Conservation (phyloP, 2,888 invertebrate species). For the Hymenopus coronatus region DNA sequence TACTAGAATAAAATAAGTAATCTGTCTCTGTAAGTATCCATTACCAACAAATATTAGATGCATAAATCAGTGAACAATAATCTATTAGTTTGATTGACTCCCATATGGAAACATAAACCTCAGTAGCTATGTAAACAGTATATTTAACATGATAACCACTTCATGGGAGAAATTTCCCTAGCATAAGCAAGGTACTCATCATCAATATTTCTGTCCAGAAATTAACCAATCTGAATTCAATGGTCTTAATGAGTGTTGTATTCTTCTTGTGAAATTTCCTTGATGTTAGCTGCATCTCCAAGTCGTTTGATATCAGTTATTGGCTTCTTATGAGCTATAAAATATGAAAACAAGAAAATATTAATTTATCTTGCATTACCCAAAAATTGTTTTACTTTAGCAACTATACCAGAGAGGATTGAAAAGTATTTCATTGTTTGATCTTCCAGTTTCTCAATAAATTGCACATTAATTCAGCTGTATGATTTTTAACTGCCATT, state of each 20-base stretch:
- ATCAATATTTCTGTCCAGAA: not conserved
- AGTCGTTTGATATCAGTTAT: not conserved
- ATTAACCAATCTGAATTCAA: not conserved
- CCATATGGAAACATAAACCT: no score
- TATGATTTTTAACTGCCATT: no score
- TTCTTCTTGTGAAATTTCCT: constrained; percentile 4
- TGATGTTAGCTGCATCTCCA: not conserved
- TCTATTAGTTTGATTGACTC: no score
- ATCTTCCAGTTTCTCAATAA: no score
- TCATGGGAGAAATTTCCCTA: not conserved
- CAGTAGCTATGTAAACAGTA: not conserved
- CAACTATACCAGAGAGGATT: no score
- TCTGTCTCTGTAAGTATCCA: no score
- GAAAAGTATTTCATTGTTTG: no score
- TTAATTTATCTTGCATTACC: not conserved
- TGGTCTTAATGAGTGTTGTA: not conserved
- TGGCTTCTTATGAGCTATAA: not conserved
- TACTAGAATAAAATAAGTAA: no score
- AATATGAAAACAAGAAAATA: not conserved
- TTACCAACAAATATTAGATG: no score
- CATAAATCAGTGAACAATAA: no score
- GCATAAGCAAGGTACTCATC: not conserved
- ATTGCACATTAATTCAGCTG: no score
- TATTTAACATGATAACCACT: not conserved
- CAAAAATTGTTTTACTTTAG: no score